Evolutionary conservation across 2,113 vertebrate species (phyloP).

Genomic region (Zeus faber): DNA sequence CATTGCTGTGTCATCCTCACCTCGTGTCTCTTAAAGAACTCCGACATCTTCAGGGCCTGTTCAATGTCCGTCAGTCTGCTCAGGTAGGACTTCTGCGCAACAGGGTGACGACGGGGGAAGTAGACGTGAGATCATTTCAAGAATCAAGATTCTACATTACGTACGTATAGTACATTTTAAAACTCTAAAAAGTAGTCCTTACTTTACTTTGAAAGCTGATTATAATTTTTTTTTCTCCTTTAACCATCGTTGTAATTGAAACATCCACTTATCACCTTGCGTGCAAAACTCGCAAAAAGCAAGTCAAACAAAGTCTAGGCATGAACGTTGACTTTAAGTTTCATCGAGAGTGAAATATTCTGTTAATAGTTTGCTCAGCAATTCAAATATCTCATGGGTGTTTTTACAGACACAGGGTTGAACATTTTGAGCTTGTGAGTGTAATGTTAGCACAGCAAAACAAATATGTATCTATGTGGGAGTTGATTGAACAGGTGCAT

Average conservation of each 20-base stretch:
- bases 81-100: conserved; percentile 85
- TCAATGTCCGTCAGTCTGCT: conserved; percentile 85
- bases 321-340: conserved; percentile 31
- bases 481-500: conserved; percentile 9
- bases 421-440: too few species aligned
- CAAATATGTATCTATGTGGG: conserved; percentile 14
- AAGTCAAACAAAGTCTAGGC: background rate
- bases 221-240: too few species aligned
- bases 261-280: background rate
- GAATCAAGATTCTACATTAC: too few species aligned
- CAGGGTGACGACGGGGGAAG: too few species aligned
- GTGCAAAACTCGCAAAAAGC: background rate
- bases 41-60: conserved; percentile 83
- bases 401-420: too few species aligned
- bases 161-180: background rate
- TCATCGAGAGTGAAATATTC: background rate
- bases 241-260: too few species aligned
- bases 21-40: conserved; percentile 94
- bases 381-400: conserved; percentile 18
- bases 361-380: conserved; percentile 1
- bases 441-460: conserved; percentile 22
- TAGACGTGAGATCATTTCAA: too few species aligned
- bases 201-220: too few species aligned
- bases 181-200: too few species aligned
- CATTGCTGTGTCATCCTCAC: conserved; percentile 73